Evolutionary conservation across 2,113 vertebrate species (phyloP).

Genomic region (Ascaphus truei): DNA sequence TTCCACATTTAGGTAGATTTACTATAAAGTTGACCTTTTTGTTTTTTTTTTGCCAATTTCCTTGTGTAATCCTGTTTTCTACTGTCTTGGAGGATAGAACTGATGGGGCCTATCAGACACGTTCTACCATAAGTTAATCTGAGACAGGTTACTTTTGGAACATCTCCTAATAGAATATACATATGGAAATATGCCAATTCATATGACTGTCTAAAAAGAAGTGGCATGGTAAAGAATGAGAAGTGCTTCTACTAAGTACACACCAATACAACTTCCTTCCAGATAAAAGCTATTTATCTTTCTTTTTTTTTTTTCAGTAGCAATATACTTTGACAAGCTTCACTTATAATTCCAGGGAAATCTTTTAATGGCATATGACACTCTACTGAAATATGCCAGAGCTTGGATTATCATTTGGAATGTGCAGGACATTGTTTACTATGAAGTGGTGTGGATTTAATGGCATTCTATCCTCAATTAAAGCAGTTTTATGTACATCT

Average conservation of each 20-base stretch:
- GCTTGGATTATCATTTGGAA: slow-evolving; percentile 5
- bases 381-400: slow-evolving; percentile 17
- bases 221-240: background rate
- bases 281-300: slow-evolving; percentile 19
- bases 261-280: background rate
- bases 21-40: too few species aligned
- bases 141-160: background rate
- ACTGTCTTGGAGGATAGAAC: too few species aligned
- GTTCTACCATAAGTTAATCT: too few species aligned
- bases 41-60: too few species aligned
- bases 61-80: too few species aligned
- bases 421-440: background rate
- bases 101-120: too few species aligned
- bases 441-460: background rate
- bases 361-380: slow-evolving; percentile 19
- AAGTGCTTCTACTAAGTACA: background rate
- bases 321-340: background rate
- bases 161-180: background rate
- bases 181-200: slow-evolving; percentile 5
- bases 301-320: background rate
- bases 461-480: background rate
- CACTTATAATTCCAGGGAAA: slow-evolving; percentile 11
- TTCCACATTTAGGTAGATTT: too few species aligned
- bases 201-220: background rate
- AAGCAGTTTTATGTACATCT: background rate